These are phyloP conservation scores for Eristalis tenax DNA, from an alignment of 2,888 invertebrate species.

Conservation along the genomic window DNA sequence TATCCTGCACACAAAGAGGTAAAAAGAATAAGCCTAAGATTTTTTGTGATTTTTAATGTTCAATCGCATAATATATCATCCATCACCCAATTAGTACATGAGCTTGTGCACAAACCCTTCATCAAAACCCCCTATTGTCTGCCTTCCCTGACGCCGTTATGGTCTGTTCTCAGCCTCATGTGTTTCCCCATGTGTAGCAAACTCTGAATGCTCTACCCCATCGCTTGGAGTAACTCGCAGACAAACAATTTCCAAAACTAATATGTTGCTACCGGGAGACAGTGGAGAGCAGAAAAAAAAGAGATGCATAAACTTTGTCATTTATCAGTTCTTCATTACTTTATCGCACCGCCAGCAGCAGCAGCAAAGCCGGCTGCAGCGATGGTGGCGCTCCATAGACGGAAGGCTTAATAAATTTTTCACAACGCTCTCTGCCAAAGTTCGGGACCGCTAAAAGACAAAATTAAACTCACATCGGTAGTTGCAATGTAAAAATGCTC, in stretches of 20 bases:
- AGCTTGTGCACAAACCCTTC: too few relatives aligned
- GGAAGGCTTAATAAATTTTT: slow-evolving; percentile 51
- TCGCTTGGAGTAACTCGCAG: background rate
- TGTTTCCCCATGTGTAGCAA: background rate
- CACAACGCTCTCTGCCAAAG: slow-evolving; percentile 3
- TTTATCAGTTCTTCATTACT: slow-evolving; percentile 33
- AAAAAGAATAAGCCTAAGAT: too few relatives aligned
- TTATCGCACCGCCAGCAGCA: background rate
- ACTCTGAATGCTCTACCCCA: background rate
- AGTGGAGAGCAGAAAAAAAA: slow-evolving; percentile 20
- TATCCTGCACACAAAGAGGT: too few relatives aligned
- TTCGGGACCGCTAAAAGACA: slow-evolving; percentile 47
- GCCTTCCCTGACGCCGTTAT: too few relatives aligned
- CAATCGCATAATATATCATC: too few relatives aligned
- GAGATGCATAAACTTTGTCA: slow-evolving; percentile 14
- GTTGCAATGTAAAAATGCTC: slow-evolving; percentile 49
- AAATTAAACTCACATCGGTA: slow-evolving; percentile 56
- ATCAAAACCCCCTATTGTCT: too few relatives aligned
- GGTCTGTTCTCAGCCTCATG: too few relatives aligned
- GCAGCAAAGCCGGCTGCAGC: background rate
- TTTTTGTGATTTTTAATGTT: too few relatives aligned
- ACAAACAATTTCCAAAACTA: slow-evolving; percentile 3
- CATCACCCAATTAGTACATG: too few relatives aligned
- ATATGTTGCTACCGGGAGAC: slow-evolving; percentile 22
- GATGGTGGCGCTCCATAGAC: slow-evolving; percentile 10